These are phyloP conservation scores for Blastobasis lacticolella DNA, from an alignment of 2,888 invertebrate genomes.

Conservation along the genomic window DNA sequence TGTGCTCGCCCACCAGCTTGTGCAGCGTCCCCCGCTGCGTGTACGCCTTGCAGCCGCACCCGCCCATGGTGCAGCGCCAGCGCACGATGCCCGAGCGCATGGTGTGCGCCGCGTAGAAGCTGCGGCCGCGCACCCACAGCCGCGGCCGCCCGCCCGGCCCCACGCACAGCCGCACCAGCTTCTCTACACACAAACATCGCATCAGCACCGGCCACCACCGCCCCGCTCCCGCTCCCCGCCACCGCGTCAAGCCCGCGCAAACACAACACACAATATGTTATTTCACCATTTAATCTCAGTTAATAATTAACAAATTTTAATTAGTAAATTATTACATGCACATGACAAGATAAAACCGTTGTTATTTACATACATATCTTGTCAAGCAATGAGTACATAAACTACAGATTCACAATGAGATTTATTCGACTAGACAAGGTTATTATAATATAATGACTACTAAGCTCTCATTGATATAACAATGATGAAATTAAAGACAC, in stretches of 20 bases:
- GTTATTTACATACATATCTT: no score
- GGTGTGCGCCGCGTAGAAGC: conserved; percentile 67
- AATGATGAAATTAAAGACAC: no score
- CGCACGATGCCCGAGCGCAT: conserved; percentile 67
- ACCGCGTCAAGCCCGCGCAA: neutral
- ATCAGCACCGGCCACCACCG: neutral
- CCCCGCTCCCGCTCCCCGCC: neutral
- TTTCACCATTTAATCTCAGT: neutral
- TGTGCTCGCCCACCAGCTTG: conserved; percentile 65
- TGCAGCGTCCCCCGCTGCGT: conserved; percentile 61
- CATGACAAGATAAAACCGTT: no score
- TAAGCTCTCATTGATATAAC: no score
- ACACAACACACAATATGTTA: neutral
- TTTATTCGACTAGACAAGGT: no score
- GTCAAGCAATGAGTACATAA: no score
- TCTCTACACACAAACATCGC: conserved; percentile 36
- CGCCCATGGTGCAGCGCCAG: conserved; percentile 69
- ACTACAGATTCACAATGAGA: no score
- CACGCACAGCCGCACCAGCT: conserved; percentile 56
- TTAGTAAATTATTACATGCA: no score
- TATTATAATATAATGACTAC: no score
- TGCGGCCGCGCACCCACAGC: conserved; percentile 65
- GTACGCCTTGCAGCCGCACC: conserved; percentile 67
- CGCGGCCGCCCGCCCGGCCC: conserved; percentile 65
- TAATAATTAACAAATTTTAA: no score